Percentiles rank a stretch among this genome's conserved stretches.
Conservation (phyloP, 2,888 invertebrate species). For the Diaphora mendica region DNA sequence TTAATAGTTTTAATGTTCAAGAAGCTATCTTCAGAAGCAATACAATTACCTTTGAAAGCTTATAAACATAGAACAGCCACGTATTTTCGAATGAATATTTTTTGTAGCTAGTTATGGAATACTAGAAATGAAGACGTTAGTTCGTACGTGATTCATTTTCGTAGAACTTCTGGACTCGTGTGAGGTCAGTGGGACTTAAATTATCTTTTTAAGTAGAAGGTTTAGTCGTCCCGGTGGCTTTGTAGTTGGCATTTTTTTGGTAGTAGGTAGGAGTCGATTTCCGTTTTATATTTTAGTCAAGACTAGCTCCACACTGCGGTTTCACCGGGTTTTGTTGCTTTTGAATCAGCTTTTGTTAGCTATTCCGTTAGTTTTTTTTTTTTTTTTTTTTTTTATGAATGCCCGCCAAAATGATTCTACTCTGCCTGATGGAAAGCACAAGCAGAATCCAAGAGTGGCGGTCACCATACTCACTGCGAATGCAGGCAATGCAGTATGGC, state of each 20-base stretch:
- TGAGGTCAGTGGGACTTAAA: conserved; percentile 47
- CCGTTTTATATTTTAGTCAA: conserved; percentile 8
- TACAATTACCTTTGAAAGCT: conserved; percentile 52
- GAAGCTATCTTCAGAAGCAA: conserved; percentile 62
- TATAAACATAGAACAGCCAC: conserved; percentile 43
- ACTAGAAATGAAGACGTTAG: conserved; percentile 61
- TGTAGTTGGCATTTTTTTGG: conserved; percentile 29
- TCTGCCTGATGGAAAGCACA: too few relatives aligned
- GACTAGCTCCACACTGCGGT: neutral
- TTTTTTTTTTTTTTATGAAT: too few relatives aligned
- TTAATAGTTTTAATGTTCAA: conserved; percentile 81
- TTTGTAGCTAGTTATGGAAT: conserved; percentile 56
- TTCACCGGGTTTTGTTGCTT: too few relatives aligned
- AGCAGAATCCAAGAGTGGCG: too few relatives aligned
- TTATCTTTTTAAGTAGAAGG: conserved; percentile 29
- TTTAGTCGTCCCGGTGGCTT: conserved; percentile 30
- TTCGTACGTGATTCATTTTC: conserved; percentile 59
- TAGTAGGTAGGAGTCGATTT: conserved; percentile 35
- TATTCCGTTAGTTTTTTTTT: too few relatives aligned
- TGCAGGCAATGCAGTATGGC: too few relatives aligned
- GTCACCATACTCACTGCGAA: too few relatives aligned
- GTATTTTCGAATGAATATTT: conserved; percentile 45
- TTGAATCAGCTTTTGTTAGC: too few relatives aligned
- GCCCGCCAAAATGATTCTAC: too few relatives aligned
- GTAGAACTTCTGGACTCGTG: conserved; percentile 46